These are phyloP conservation scores for Eupithecia insigniata DNA, from an alignment of 2,888 invertebrate genomes.

Conservation along the genomic window DNA sequence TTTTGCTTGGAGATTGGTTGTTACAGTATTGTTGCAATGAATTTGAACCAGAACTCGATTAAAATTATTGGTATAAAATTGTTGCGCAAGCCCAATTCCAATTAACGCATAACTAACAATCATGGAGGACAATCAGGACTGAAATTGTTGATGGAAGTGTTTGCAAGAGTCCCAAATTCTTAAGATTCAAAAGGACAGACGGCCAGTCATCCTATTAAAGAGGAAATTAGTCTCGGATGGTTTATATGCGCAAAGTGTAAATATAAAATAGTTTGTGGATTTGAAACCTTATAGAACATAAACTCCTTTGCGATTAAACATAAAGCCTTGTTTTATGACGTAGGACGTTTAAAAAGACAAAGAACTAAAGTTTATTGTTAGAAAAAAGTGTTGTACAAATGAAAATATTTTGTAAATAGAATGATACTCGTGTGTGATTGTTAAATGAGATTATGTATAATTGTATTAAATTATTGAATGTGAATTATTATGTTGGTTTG, in stretches of 20 bases:
- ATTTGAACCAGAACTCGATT: not conserved
- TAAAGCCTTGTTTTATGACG: not conserved
- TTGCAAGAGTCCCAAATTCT: not conserved
- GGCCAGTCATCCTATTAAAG: not conserved
- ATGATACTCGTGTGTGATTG: not conserved
- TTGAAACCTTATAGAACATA: not conserved
- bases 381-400: not conserved
- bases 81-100: not conserved
- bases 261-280: not conserved
- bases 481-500: not conserved
- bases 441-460: slow-evolving; percentile 4
- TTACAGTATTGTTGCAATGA: not conserved
- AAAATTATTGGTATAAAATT: not conserved
- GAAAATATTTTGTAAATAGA: not conserved
- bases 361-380: not conserved
- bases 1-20: not conserved
- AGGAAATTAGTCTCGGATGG: not conserved
- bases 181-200: not conserved
- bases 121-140: not conserved
- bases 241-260: not conserved
- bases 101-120: not conserved
- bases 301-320: not conserved
- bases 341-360: not conserved
- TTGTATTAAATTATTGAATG: slow-evolving; percentile 1
- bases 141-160: not conserved